Evolutionary conservation across 2,113 vertebrate species (phyloP).

Genomic region (Drymodes brunneopygia): DNA sequence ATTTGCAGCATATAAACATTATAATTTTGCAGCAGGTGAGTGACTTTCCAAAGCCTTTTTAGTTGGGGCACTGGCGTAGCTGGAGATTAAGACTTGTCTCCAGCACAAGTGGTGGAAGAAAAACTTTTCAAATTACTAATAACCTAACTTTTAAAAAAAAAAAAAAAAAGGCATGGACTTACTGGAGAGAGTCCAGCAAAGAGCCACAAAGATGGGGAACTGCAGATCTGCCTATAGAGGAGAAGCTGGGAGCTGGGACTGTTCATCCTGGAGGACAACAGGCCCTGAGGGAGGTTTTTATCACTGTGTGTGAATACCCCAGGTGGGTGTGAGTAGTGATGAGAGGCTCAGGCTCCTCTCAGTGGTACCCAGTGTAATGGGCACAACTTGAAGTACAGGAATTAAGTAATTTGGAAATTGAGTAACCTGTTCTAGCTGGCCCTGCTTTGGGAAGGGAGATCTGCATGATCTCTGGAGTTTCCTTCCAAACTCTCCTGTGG

Average conservation of each 20-base stretch:
- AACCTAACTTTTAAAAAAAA: background rate
- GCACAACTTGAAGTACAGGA: background rate
- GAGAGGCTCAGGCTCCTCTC: background rate
- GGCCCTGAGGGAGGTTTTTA: background rate
- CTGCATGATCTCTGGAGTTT: background rate
- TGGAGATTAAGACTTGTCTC: background rate
- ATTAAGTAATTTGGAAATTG: background rate
- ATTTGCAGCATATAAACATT: background rate
- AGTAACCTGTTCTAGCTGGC: background rate
- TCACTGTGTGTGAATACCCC: background rate
- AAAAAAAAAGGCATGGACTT: background rate
- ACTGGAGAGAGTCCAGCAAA: background rate
- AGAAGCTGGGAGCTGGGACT: background rate
- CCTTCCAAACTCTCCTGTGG: background rate
- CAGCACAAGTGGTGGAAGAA: background rate
- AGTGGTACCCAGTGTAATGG: background rate
- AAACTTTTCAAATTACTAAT: background rate
- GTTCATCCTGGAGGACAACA: background rate
- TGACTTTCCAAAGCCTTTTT: background rate
- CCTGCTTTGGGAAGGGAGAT: background rate
- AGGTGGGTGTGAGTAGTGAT: fast-evolving
- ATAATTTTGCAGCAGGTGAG: background rate
- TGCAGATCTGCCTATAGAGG: background rate
- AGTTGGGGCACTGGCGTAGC: background rate
- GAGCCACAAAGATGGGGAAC: background rate